These are phyloP conservation scores for Napeogenes sylphis DNA, from an alignment of 2,888 invertebrate genomes.

Conservation along the genomic window DNA sequence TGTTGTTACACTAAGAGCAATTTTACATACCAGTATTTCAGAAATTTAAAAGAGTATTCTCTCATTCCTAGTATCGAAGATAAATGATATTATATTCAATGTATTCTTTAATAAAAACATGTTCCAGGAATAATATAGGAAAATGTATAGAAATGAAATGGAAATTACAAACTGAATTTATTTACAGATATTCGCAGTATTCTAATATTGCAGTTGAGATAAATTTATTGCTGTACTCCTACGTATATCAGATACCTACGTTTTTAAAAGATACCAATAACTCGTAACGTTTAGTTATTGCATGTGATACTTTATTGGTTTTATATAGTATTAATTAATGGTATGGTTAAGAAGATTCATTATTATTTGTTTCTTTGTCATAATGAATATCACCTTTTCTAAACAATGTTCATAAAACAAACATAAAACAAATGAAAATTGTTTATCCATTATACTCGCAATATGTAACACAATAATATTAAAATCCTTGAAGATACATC, in stretches of 20 bases:
- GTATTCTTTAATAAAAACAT: too few species aligned
- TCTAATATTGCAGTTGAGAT: slow-evolving; percentile 10
- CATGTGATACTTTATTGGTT: too few species aligned
- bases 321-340: too few species aligned
- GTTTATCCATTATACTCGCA: too few species aligned
- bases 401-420: too few species aligned
- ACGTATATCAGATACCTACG: not conserved
- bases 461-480: slow-evolving; percentile 4
- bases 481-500: slow-evolving; percentile 1
- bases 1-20: not conserved
- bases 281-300: too few species aligned
- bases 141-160: not conserved
- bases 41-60: slow-evolving; percentile 23
- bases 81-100: not conserved
- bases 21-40: slow-evolving; percentile 4
- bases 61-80: not conserved
- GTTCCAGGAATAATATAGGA: not conserved
- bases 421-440: too few species aligned
- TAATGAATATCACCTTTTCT: too few species aligned
- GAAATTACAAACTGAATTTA: not conserved
- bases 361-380: too few species aligned
- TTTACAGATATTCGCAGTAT: slow-evolving; percentile 3
- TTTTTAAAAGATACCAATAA: too few species aligned
- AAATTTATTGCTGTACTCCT: slow-evolving; percentile 14
- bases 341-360: too few species aligned